A percentile compares a stretch with the other conserved stretches of the same genome.
These are phyloP conservation scores for Pammene fasciana DNA, from an alignment of 2,888 invertebrate species.

Conservation along the genomic window DNA sequence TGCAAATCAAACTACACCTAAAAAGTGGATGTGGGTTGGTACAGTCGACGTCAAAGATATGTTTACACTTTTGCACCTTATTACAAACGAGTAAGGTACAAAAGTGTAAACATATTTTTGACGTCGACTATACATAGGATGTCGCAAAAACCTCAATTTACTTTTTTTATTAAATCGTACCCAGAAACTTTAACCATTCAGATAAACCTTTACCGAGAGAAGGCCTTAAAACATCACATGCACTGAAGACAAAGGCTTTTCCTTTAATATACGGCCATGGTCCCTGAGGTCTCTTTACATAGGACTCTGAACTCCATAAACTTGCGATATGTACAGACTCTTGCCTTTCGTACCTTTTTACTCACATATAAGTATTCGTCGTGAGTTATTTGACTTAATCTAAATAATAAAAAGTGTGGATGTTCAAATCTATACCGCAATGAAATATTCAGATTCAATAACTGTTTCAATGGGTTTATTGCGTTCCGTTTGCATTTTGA, in stretches of 20 bases:
- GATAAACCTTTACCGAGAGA: conserved; percentile 30
- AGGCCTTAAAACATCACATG: conserved; percentile 33
- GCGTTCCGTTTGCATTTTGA: conserved; percentile 48
- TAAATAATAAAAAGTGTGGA: background rate
- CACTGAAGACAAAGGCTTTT: conserved; percentile 36
- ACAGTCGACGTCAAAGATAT: too few species aligned
- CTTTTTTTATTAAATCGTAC: background rate
- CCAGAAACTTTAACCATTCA: conserved; percentile 25
- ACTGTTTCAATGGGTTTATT: conserved; percentile 39
- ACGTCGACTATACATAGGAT: too few species aligned
- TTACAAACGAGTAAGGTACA: too few species aligned
- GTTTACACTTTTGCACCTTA: too few species aligned
- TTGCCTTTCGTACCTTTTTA: conserved; percentile 4
- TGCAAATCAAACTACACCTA: too few species aligned
- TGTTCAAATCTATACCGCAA: conserved; percentile 27
- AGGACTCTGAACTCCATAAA: conserved; percentile 39
- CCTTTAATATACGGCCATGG: conserved; percentile 32
- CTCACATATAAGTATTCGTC: conserved; percentile 6
- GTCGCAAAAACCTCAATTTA: background rate
- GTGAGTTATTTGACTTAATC: conserved; percentile 3
- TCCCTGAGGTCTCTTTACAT: conserved; percentile 38
- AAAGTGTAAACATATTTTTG: too few species aligned
- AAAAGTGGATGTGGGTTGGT: too few species aligned
- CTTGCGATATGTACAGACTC: conserved; percentile 26
- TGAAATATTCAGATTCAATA: conserved; percentile 44